A percentile compares a stretch with the other conserved stretches of the same genome.
Conservation (phyloP, 1,140 invertebrate genomes). For the Atta colombica region DNA sequence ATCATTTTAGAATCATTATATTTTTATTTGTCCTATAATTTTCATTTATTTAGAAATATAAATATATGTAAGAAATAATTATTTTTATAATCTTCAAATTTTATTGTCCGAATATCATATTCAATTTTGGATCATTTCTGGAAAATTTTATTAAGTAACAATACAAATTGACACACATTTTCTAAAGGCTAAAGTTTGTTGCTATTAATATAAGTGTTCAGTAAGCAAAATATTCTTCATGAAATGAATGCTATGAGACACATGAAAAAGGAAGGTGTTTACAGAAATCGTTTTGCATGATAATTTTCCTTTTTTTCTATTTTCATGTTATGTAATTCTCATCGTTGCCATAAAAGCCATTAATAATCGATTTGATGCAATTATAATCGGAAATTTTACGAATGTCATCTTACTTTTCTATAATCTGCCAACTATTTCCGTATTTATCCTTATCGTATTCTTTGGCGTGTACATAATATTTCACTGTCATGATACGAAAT, state of each 20-base stretch:
- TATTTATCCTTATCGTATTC: neutral
- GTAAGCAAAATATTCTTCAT: neutral
- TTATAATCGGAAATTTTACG: slow-evolving; percentile 2
- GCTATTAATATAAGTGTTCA: neutral
- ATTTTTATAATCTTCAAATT: neutral
- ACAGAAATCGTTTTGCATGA: neutral
- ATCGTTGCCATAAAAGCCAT: neutral
- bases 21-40: neutral
- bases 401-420: neutral
- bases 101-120: neutral
- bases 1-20: neutral
- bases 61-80: neutral
- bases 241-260: neutral
- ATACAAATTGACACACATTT: neutral
- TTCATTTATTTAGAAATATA: neutral
- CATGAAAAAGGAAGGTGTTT: neutral
- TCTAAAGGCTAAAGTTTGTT: neutral
- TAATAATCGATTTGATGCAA: slow-evolving; percentile 11
- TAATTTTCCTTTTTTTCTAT: neutral
- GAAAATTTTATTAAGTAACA: neutral
- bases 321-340: neutral
- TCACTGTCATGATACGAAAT: neutral
- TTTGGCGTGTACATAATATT: neutral
- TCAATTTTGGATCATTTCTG: neutral
- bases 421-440: slow-evolving; percentile 22